A percentile compares a stretch with the other conserved stretches of the same genome.
Evolutionary conservation across 2,113 vertebrate genomes (phyloP).

Genomic region (Balaeniceps rex): DNA sequence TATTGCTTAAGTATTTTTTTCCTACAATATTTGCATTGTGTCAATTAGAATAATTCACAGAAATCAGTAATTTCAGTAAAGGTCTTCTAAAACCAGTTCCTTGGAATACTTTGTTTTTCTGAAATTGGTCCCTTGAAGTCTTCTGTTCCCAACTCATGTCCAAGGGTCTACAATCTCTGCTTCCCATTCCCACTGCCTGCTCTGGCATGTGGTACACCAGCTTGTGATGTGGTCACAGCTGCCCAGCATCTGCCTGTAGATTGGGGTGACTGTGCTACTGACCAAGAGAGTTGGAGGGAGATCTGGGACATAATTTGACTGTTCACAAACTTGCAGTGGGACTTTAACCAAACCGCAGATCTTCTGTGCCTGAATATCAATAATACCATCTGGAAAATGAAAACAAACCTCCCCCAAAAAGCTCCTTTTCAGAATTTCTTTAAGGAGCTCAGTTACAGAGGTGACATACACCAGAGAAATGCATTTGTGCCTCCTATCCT

Average conservation of each 20-base stretch:
- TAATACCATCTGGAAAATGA: neutral
- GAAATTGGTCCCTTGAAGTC: neutral
- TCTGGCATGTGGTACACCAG: neutral
- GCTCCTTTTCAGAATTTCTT: neutral
- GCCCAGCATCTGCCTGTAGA: neutral
- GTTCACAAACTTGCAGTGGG: neutral
- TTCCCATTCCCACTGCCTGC: neutral
- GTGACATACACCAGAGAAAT: neutral
- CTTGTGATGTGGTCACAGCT: neutral
- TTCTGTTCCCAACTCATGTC: neutral
- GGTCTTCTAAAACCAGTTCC: neutral
- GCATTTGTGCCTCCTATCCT: neutral
- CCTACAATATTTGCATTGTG: neutral
- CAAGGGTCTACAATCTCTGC: neutral
- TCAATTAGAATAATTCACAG: neutral
- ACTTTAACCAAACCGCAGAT: neutral
- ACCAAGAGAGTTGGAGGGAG: neutral
- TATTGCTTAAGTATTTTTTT: neutral
- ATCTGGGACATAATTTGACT: neutral
- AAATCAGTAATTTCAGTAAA: neutral
- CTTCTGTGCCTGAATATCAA: neutral
- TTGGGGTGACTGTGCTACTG: neutral
- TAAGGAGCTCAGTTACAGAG: neutral
- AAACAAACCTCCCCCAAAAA: neutral
- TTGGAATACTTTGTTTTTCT: neutral